phyloP scores from a whole-genome alignment of 2,888 invertebrate species.

The Tribolium freemani region DNA sequence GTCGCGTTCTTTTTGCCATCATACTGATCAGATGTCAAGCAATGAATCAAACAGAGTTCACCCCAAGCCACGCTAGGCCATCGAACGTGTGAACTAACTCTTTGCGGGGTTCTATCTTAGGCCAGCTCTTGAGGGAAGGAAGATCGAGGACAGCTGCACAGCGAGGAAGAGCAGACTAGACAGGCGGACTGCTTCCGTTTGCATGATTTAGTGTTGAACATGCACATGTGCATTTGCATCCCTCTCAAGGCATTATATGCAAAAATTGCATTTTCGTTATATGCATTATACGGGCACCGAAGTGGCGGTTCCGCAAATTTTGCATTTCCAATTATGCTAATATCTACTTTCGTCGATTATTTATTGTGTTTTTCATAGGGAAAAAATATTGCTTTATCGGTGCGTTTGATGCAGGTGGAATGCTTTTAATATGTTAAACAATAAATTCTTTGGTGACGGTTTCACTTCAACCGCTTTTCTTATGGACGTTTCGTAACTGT shows the following conservation, averaged over 20 bases:
- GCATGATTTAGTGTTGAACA: slow-evolving; percentile 63
- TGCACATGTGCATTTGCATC: slow-evolving; percentile 60
- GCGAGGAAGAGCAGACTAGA: slow-evolving; percentile 55
- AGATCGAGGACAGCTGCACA: slow-evolving; percentile 36
- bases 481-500: slow-evolving; percentile 31
- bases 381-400: slow-evolving; percentile 34
- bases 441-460: slow-evolving; percentile 41
- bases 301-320: slow-evolving; percentile 52
- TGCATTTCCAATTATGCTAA: slow-evolving; percentile 56
- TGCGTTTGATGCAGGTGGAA: slow-evolving; percentile 45
- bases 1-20: slow-evolving; percentile 22
- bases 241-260: slow-evolving; percentile 43
- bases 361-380: slow-evolving; percentile 13
- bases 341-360: slow-evolving; percentile 28
- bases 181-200: slow-evolving; percentile 66
- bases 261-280: slow-evolving; percentile 30
- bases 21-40: slow-evolving; percentile 39
- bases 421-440: slow-evolving; percentile 41
- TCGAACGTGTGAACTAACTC: slow-evolving; percentile 39
- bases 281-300: slow-evolving; percentile 19
- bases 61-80: slow-evolving; percentile 26
- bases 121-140: slow-evolving; percentile 9
- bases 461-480: slow-evolving; percentile 32
- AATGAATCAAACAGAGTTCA: slow-evolving; percentile 37
- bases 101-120: slow-evolving; percentile 30